Conservation (phyloP, 2,113 vertebrate genomes). For the Chitala chitala region DNA sequence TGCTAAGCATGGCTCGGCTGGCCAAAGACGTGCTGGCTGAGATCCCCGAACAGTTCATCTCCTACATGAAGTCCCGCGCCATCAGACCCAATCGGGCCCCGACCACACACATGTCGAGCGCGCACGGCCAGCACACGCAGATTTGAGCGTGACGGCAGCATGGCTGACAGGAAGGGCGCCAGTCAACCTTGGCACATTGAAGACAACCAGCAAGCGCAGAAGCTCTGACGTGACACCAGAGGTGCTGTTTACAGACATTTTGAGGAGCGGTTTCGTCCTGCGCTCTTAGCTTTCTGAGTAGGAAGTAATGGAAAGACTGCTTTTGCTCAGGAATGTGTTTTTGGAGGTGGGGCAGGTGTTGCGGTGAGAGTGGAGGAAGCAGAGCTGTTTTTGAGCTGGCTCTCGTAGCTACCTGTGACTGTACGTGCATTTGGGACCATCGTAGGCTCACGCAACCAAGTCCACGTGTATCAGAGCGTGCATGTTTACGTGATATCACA, state of each 20-base stretch:
- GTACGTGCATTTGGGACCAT: neutral
- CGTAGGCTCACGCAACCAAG: slow-evolving; percentile 34
- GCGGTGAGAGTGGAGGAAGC: neutral
- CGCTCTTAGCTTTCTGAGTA: neutral
- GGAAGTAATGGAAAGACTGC: neutral
- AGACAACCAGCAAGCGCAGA: neutral
- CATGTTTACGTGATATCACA: slow-evolving; percentile 54
- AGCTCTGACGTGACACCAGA: neutral
- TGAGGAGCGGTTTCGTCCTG: neutral
- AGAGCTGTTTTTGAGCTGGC: neutral
- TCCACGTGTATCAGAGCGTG: slow-evolving; percentile 52
- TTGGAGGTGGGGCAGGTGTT: neutral
- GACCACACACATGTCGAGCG: slow-evolving; percentile 48
- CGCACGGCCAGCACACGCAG: slow-evolving; percentile 50
- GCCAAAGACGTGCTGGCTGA: slow-evolving; percentile 87
- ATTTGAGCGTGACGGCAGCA: slow-evolving; percentile 39
- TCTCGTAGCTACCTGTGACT: neutral
- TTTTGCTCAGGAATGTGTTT: neutral
- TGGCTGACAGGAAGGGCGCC: neutral
- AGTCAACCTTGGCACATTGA: neutral
- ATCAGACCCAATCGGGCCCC: slow-evolving; percentile 65
- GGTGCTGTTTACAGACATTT: neutral
- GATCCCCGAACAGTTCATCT: slow-evolving; percentile 87
- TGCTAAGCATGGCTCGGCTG: slow-evolving; percentile 86
- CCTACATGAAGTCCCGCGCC: slow-evolving; percentile 79